These are phyloP conservation scores for Halcyon chelicuti DNA, from an alignment of 2,797 vertebrate species.

Conservation along the genomic window DNA sequence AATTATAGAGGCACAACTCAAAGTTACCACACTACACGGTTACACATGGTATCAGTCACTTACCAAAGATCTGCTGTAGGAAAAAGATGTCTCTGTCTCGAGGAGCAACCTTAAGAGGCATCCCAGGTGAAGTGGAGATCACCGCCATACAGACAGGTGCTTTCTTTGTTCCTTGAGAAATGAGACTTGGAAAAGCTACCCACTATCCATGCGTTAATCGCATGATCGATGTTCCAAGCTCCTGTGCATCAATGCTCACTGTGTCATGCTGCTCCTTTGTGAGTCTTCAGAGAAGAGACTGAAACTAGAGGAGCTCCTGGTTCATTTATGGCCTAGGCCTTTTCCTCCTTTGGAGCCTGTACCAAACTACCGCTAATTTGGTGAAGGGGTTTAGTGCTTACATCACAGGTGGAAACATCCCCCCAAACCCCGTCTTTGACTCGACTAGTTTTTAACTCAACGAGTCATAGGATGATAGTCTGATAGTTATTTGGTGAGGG, in stretches of 20 bases:
- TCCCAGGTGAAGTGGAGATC: neutral
- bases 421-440: neutral
- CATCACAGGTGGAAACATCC: neutral
- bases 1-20: neutral
- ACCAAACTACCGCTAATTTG: neutral
- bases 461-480: neutral
- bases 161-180: neutral
- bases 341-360: neutral
- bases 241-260: neutral
- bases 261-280: neutral
- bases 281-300: neutral
- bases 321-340: neutral
- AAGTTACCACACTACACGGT: neutral
- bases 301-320: neutral
- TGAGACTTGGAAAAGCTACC: neutral
- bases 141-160: neutral
- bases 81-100: neutral
- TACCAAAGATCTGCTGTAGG: neutral
- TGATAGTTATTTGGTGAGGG: neutral
- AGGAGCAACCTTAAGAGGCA: neutral
- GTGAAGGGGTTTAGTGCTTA: neutral
- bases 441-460: neutral
- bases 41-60: rapidly evolving
- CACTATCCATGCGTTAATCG: rapidly evolving
- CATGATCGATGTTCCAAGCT: neutral